Conservation (phyloP, 2,888 invertebrate species). For the Hipparchia sbordonii region DNA sequence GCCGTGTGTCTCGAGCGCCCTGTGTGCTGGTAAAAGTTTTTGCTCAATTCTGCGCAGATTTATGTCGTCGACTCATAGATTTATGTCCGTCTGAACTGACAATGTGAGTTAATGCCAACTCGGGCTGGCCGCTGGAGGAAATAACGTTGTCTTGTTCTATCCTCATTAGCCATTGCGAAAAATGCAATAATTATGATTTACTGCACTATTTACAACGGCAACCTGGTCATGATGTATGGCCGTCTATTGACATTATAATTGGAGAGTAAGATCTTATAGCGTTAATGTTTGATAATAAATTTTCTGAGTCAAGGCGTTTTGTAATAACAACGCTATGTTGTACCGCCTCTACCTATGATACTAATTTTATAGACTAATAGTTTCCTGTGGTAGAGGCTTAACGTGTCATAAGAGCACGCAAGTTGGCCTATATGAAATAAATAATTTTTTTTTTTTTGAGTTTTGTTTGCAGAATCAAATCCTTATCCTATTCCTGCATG, state of each 20-base stretch:
- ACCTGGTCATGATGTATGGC: slow-evolving; percentile 28
- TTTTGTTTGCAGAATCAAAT: too few relatives aligned
- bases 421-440: too few relatives aligned
- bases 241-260: slow-evolving; percentile 8
- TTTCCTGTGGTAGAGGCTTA: background rate
- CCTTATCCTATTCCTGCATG: background rate
- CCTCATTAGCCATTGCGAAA: slow-evolving; percentile 34
- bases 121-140: slow-evolving; percentile 26
- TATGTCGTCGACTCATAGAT: slow-evolving; percentile 54
- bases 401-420: too few relatives aligned
- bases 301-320: background rate
- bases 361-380: background rate
- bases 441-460: too few relatives aligned
- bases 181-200: slow-evolving; percentile 38
- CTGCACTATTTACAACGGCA: slow-evolving; percentile 31
- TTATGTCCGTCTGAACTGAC: slow-evolving; percentile 56
- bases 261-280: background rate
- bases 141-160: slow-evolving; percentile 34
- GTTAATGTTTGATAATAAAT: slow-evolving; percentile 1
- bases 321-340: background rate
- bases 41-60: slow-evolving; percentile 58
- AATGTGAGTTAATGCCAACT: slow-evolving; percentile 48
- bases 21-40: slow-evolving; percentile 51
- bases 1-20: slow-evolving; percentile 43
- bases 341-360: background rate